phyloP scores from a whole-genome alignment of 2,888 invertebrate species.

The Portevinia maculata region DNA sequence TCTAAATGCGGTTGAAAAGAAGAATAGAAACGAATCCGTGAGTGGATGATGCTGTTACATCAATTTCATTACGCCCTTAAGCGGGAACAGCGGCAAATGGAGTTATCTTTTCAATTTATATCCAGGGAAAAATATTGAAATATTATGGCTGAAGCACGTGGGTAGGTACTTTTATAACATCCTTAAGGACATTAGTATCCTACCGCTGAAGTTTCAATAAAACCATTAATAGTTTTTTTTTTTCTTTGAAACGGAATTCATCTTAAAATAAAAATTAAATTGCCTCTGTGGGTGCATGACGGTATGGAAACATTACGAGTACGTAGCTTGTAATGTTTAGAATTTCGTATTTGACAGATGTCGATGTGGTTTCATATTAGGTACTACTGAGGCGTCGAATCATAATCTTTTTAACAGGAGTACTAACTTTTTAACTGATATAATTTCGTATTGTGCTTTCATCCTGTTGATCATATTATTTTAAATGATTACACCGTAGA shows the following conservation, averaged over 20 bases:
- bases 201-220: neutral
- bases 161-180: constrained; percentile 2
- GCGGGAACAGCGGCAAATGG: neutral
- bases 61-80: constrained; percentile 9
- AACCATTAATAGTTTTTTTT: neutral
- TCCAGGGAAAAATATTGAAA: neutral
- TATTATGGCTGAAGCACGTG: constrained; percentile 8
- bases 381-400: too few relatives aligned
- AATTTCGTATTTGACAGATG: too few relatives aligned
- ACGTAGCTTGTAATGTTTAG: too few relatives aligned
- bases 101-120: neutral
- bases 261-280: too few relatives aligned
- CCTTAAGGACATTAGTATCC: constrained; percentile 7
- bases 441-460: too few relatives aligned
- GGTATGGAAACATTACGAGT: too few relatives aligned
- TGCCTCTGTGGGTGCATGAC: too few relatives aligned
- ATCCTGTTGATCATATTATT: too few relatives aligned
- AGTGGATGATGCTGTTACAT: constrained; percentile 4
- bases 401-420: too few relatives aligned
- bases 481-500: too few relatives aligned
- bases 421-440: too few relatives aligned
- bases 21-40: constrained; percentile 9
- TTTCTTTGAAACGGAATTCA: neutral
- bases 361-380: too few relatives aligned
- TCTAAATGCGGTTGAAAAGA: neutral